Evolutionary conservation across 1,140 invertebrate genomes (phyloP), one percentile per base, ranked within the genome.

Genomic region (Drosophila oshimai): DNA sequence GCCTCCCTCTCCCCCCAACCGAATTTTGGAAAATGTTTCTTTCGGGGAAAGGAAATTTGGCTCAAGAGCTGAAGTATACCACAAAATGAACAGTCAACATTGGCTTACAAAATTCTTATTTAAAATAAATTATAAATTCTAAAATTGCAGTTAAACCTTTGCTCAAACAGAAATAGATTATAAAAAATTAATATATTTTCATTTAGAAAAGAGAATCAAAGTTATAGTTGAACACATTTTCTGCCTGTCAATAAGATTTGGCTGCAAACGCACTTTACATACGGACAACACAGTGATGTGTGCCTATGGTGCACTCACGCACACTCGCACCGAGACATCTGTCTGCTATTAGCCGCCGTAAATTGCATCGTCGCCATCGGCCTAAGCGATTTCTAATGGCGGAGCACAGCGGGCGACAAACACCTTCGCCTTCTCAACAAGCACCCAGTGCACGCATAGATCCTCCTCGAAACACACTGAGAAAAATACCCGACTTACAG

Each of bases 341-440:
- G 61, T 55, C 47, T 54, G 62, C 50, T 46, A 42, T 49, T 46
- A 37, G 37, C 39, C 73, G 58, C 68, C 68, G 74, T 77, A 74
- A 83, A 83, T 77, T 77, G 79, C 78, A 77, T 68, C 74, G 60
- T 62, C 47, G 78, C 60, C 78, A 69, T 51, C 74, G 60, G 64
- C 49, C 73, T 86, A 84, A 84, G 84, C 80, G 80, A 80, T 84
- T 84, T 72, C 80, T 84, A 86, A 84, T 84, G 80, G 80, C 75
- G 75, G 60, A 24, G 46, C 68, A 41, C 53, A 61, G 13, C 57
- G 68, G 55, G 61, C 31, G 55, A 5, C 33, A 15, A 31, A 26
- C 41, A 18, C 67, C 55, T 76, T 31, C 67, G 33, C 33, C 2
- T 17, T 4, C 24, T 29, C 7, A 13, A n/a, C n/a, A 41, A 37